A percentile compares a stretch with the other conserved stretches of the same genome.
These are phyloP conservation scores for Anguilla obscura DNA, from an alignment of 2,797 vertebrate genomes.

Conservation along the genomic window DNA sequence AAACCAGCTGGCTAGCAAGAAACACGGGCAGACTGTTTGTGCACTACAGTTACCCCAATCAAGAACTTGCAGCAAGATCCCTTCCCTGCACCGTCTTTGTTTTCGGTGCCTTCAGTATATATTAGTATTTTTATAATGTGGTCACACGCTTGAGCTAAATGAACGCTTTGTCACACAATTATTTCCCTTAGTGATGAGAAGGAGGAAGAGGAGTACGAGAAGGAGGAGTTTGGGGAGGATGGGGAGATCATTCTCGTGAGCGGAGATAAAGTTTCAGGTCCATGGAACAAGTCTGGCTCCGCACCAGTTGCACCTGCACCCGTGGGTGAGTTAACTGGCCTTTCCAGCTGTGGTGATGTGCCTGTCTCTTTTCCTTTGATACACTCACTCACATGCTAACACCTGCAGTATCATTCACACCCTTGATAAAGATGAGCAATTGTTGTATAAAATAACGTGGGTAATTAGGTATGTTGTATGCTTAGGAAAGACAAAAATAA, in stretches of 20 bases:
- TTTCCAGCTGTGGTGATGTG: not conserved
- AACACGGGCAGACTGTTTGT: too few species aligned
- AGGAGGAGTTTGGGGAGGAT: conserved; percentile 87
- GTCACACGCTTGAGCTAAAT: not conserved
- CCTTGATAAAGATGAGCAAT: too few species aligned
- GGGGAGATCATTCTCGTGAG: conserved; percentile 85
- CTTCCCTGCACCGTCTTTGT: not conserved
- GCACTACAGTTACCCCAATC: too few species aligned
- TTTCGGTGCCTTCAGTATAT: not conserved
- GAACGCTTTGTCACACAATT: not conserved
- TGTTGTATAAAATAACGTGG: too few species aligned
- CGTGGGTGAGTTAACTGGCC: conserved; percentile 57
- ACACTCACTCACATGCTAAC: too few species aligned
- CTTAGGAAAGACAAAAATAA: too few species aligned
- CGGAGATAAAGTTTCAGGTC: conserved; percentile 84
- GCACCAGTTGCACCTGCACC: conserved; percentile 67
- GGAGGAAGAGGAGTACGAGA: conserved; percentile 92
- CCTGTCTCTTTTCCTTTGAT: not conserved
- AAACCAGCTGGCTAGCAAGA: too few species aligned
- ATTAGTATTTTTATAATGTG: not conserved
- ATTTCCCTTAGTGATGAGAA: conserved; percentile 77
- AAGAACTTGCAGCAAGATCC: too few species aligned
- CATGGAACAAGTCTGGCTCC: conserved; percentile 90
- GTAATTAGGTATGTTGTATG: too few species aligned
- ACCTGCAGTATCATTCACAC: too few species aligned